Base-by-base conservation (phyloP, 1,140 invertebrate species). In the honey bee (Apis mellifera) region DNA sequence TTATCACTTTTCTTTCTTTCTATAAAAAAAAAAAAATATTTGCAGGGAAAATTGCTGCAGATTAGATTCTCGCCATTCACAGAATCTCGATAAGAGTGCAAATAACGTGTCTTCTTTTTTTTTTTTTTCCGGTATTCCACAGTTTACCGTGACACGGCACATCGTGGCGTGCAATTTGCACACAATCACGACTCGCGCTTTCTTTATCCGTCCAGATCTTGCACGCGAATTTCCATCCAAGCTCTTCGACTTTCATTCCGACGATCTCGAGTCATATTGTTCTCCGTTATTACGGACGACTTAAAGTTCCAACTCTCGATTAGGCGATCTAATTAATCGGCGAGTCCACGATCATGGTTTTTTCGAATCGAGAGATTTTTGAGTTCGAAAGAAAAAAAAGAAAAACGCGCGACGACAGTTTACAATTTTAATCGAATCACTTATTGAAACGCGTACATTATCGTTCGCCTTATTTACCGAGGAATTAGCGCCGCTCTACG, bases 391-490 rank as follows among this genome's bases (percentile, higher is more conserved):
- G 42, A 21, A n/a, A 62, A 23, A 66, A 66, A 64, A 64, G 7
- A 57, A 17, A 66, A 77, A 77, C 55, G 15, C 32, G n/a, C 55
- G 23, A 11, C 0, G 11, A n/a, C 69, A n/a, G 21, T 62, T 72
- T 79, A 62, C 55, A 72, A 2, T 69, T 86, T 86, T 82, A 82
- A 82, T 86, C 74, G 69, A 86, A 62, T 50, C 84, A 82, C 82
- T 86, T 78, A 80, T 74, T n/a, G 78, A 23, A 54, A 65, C 57
- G 17, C 11, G 26, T 52, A 42, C 65, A 74, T 80, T 55, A 23
- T 11, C 48, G 5, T 23, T 17, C n/a, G 23, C 15, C 13, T 42
- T 52, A 32, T 76, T 76, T 80, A 21, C 17, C 1, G 7, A 13
- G n/a, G 3, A 26, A 74, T 73, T 65, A 74, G n/a, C 26, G 21